These are phyloP conservation scores for Oreohelix idahoensis DNA, from an alignment of 1,140 invertebrate species.

Conservation along the genomic window DNA sequence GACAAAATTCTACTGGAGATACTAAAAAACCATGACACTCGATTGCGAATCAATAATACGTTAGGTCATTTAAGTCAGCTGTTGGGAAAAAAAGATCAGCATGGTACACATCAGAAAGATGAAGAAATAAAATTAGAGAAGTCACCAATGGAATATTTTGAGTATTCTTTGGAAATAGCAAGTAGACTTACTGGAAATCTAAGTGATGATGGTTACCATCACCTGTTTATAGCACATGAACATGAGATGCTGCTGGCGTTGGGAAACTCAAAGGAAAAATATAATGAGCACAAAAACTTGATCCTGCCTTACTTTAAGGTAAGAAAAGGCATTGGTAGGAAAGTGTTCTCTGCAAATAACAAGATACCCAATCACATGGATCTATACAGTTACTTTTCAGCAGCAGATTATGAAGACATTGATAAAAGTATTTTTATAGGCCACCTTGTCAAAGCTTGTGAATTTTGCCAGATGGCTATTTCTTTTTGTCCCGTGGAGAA, in stretches of 20 bases:
- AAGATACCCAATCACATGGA: background rate
- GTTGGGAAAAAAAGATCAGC: background rate
- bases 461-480: background rate
- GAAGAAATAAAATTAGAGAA: background rate
- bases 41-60: background rate
- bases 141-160: background rate
- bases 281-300: background rate
- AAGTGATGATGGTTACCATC: constrained; percentile 1
- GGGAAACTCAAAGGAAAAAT: background rate
- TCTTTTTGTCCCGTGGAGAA: background rate
- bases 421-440: background rate
- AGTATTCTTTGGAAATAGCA: background rate
- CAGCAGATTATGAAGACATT: background rate
- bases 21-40: background rate
- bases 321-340: background rate
- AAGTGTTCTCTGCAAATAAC: background rate
- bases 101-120: background rate
- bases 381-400: background rate
- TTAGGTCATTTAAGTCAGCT: background rate
- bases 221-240: background rate
- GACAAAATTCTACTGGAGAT: background rate
- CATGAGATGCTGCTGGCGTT: background rate
- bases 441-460: background rate
- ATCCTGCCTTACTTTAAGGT: background rate
- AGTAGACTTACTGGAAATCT: background rate